These are phyloP conservation scores for Oophaga sylvatica DNA, from an alignment of 2,797 vertebrate genomes.

Conservation along the genomic window DNA sequence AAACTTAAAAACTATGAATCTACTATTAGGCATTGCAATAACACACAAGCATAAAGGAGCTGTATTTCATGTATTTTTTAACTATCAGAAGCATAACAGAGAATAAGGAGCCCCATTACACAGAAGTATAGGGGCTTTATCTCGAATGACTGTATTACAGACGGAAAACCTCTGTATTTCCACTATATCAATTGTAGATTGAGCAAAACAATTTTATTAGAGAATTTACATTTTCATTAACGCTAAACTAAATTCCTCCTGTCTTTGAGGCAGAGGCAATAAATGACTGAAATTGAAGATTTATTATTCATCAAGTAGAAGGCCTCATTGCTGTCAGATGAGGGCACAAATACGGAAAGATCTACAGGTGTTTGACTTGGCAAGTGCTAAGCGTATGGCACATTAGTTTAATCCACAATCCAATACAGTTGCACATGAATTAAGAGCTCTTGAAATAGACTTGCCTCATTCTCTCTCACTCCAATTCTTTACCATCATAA, in stretches of 20 bases:
- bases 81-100: not conserved
- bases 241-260: slow-evolving; percentile 21
- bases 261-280: slow-evolving; percentile 3
- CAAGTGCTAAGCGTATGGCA: slow-evolving; percentile 53
- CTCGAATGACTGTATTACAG: not conserved
- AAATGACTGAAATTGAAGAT: slow-evolving; percentile 33
- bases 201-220: slow-evolving; percentile 35
- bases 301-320: slow-evolving; percentile 45
- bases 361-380: slow-evolving; percentile 59
- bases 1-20: not conserved
- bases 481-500: slow-evolving; percentile 57
- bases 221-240: slow-evolving; percentile 41
- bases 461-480: slow-evolving; percentile 52
- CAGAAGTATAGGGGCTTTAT: not conserved
- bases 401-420: slow-evolving; percentile 59
- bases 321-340: slow-evolving; percentile 28
- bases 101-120: not conserved
- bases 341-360: slow-evolving; percentile 57
- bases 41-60: not conserved
- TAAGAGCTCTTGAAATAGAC: slow-evolving; percentile 60
- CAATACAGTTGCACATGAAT: slow-evolving; percentile 59
- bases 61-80: not conserved
- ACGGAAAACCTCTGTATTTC: slow-evolving; percentile 14
- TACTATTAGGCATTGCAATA: not conserved
- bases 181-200: slow-evolving; percentile 40